These are phyloP conservation scores for Cnemophilus loriae DNA, from an alignment of 2,113 vertebrate species.

Conservation along the genomic window DNA sequence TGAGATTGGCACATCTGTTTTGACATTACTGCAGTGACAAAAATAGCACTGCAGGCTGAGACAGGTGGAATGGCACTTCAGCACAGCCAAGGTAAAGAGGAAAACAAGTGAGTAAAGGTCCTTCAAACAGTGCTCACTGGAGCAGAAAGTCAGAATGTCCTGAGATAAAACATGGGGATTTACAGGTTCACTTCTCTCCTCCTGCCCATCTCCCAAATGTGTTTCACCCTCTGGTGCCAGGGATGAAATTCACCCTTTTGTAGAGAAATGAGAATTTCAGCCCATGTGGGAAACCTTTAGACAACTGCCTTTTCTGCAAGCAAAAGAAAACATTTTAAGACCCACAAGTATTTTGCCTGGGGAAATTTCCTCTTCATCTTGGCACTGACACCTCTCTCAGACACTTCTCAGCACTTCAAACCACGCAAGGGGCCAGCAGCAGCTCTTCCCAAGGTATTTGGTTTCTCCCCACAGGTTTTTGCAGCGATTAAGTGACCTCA, in stretches of 20 bases:
- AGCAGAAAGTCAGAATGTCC: background rate
- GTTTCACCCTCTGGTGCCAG: background rate
- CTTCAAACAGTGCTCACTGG: background rate
- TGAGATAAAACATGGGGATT: background rate
- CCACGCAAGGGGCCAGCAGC: background rate
- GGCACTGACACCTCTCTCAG: background rate
- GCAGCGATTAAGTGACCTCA: background rate
- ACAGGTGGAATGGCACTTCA: background rate
- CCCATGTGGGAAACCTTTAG: background rate
- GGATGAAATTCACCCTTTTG: background rate
- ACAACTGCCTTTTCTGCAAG: background rate
- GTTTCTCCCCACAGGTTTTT: slow-evolving; percentile 31
- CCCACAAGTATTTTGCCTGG: slow-evolving; percentile 72
- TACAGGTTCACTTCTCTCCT: background rate
- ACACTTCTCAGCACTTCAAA: background rate
- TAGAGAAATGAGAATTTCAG: background rate
- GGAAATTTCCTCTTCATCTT: slow-evolving; percentile 67
- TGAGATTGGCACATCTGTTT: background rate
- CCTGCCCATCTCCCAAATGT: background rate
- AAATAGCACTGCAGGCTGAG: background rate
- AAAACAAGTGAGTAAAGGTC: background rate
- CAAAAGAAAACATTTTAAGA: slow-evolving; percentile 70
- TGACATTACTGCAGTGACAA: background rate
- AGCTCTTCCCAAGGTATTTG: slow-evolving; percentile 45
- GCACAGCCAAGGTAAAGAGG: background rate